Evolutionary conservation across 2,113 vertebrate species (phyloP), one percentile per base, ranked within the genome.

Genomic region (Pelvicachromis taeniatus): DNA sequence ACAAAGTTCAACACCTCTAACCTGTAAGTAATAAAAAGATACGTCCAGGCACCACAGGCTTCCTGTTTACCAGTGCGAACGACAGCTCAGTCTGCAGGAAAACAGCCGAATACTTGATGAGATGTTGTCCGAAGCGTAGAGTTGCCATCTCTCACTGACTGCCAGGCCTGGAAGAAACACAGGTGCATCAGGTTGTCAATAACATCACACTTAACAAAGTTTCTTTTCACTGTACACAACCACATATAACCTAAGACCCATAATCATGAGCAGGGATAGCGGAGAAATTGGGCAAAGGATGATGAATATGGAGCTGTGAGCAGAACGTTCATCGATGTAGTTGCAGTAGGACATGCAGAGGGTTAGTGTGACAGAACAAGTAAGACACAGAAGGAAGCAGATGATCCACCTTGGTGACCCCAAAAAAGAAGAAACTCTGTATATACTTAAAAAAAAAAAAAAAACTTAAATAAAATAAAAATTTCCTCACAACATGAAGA

Each of bases 41-140:
- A 98, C 96, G 97, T 1, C 97, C 97, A 0, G 97, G 97, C 12
- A 98, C 95, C 88, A 98, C 97, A 0, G 97, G 97, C 83, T 96
- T 97, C 80, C 97, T 95, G 91, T 98, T 98, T 92, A 99, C 97
- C 1, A 98, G 91, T 2, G 97, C 97, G 2, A 97, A 98, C 81
- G 97, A 97, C 55, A 98, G 91, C 58, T 98, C 97, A 0, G 97
- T 98, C 93, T 95, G 94, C 89, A 98, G 93, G 91, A 98, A 98
- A 54, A 99, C 96, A 21, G 92, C 79, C 0, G 97, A 97, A 14
- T 96, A 95, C 84, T 97, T 97, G 93, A 98, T 94, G 63, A 98
- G 85, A 88, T 98, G 96, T 77, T 97, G 97, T 85, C 97, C 97
- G 0, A 98, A 98, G 40, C 96, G 95, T 17, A 97, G 90, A 0